Conservation (phyloP, 2,113 vertebrate genomes). For the Onychorhynchus coronatus region DNA sequence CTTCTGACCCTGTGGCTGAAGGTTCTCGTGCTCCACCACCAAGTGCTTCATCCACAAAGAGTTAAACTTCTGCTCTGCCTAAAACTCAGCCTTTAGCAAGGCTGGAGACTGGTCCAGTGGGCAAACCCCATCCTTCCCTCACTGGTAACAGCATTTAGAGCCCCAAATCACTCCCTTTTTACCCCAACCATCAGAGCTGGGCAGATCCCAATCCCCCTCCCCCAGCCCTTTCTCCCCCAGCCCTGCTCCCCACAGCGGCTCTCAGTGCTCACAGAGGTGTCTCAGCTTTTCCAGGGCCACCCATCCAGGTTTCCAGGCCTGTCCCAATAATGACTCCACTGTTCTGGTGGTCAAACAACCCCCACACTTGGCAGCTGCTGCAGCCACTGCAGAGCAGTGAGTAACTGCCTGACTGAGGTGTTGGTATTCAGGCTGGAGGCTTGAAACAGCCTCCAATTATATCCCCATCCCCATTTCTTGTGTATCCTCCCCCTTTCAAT, state of each 20-base stretch:
- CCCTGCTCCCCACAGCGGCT: not conserved
- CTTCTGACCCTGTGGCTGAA: not conserved
- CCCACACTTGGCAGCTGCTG: not conserved
- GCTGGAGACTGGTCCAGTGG: not conserved
- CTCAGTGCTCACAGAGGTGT: not conserved
- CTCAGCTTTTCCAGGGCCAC: not conserved
- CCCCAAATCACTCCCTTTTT: not conserved
- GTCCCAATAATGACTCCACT: not conserved
- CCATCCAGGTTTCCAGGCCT: not conserved
- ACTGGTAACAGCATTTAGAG: not conserved
- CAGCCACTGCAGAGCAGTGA: not conserved
- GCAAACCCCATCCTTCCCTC: not conserved
- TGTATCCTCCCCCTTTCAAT: fast-evolving
- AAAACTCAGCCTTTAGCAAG: not conserved
- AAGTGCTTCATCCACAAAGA: not conserved
- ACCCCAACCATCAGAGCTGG: fast-evolving
- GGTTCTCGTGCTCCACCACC: not conserved
- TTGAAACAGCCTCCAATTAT: conserved; percentile 9
- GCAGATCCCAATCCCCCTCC: fast-evolving
- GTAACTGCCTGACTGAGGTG: not conserved
- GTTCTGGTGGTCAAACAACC: not conserved
- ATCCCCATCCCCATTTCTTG: not conserved
- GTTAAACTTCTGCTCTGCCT: no score
- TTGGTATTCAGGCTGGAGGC: not conserved
- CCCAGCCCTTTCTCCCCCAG: not conserved